Conservation (phyloP, 1,140 invertebrate species). For the Drosophila serrata region DNA sequence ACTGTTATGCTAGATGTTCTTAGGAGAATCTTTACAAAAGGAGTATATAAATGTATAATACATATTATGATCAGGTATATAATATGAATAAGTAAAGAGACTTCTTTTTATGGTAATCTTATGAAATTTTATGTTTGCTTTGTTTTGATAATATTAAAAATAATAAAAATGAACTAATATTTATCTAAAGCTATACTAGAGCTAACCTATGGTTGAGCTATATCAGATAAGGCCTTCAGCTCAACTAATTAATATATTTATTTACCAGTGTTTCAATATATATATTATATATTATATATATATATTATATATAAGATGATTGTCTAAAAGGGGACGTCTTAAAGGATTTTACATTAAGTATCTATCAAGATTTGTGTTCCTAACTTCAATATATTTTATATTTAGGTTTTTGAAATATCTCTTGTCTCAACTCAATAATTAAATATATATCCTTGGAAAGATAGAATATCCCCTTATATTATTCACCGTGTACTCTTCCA, state of each 20-base stretch:
- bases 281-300: too few relatives aligned
- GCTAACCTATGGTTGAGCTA: too few relatives aligned
- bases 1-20: not conserved
- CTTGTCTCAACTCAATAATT: not conserved
- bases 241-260: too few relatives aligned
- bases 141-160: not conserved
- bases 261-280: too few relatives aligned
- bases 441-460: not conserved
- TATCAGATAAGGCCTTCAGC: too few relatives aligned
- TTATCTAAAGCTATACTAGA: too few relatives aligned
- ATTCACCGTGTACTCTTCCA: constrained; percentile 29
- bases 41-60: not conserved
- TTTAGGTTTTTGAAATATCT: not conserved
- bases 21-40: too few relatives aligned
- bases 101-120: not conserved
- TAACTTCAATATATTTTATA: too few relatives aligned
- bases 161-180: too few relatives aligned
- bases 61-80: not conserved
- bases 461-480: not conserved
- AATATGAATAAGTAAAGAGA: not conserved
- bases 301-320: too few relatives aligned
- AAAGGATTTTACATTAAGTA: not conserved
- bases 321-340: not conserved
- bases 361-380: not conserved
- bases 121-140: too few relatives aligned